Evolutionary conservation across 2,113 vertebrate species (phyloP), one percentile per base, ranked within the genome.

Genomic region (Sceloporus undulatus): DNA sequence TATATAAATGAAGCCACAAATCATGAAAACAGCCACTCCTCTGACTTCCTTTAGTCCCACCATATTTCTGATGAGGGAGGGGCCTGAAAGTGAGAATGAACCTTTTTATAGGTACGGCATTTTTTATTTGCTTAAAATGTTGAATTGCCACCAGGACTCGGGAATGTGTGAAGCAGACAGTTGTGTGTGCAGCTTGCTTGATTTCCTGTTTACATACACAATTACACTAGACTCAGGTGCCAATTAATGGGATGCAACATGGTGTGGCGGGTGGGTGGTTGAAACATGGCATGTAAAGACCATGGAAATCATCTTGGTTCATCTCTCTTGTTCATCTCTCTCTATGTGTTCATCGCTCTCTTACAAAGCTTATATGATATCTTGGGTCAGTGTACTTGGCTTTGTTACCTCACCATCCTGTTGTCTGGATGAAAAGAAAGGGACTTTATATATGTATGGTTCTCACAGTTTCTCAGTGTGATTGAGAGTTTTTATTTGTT

Each of bases 11-110:
- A 93, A 85, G 75, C 84, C 86, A 74, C 88, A 91, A 73, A 89
- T 93, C 0, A 23, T 68, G 87, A 90, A 95, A 95, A 87, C 86
- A 88, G 70, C 73, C 91, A 83, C 89, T 88, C 93, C 88, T 93
- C 91, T 94, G 91, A 87, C 88, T 73, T 79, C 87, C 90, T 86
- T 90, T 95, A 93, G 91, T 91, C 88, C 70, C 89, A 62, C 84
- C 71, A 84, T 79, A 40, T 95, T 92, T 96, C 89, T 94, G 93
- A 94, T 90, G 86, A 89, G 91, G 92, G 89, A 94, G 88, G 94
- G 89, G 88, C 87, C 94, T 90, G 85, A 92, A 85, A 73, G 89
- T 93, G 87, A 93, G 88, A 95, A 95, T 95, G 92, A 68, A 68
- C 90, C 92, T 91, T 93, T 89, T 95, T 93, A 92, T 83, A 83